Evolutionary conservation across 1,140 invertebrate species (phyloP), one percentile per base, ranked within the genome.

Genomic region (Drosophila seguyi): DNA sequence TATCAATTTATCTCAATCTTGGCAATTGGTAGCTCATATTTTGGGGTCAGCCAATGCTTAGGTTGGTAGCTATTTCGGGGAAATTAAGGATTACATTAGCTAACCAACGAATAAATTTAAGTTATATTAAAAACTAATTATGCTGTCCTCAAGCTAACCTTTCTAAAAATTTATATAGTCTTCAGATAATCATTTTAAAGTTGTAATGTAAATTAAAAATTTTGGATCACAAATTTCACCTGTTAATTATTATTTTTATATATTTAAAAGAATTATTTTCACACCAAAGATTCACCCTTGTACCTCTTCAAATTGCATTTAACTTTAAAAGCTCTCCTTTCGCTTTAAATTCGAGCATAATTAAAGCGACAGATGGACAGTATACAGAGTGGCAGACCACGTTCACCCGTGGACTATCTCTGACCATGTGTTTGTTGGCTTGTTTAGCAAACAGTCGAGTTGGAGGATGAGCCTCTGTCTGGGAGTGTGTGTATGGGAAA

Each of bases 381-480:
- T 8, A 38, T 59, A 59, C 38, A 58, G 56, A 67, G 50, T 50
- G 50, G 18, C 45, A 14, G 47, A 61, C 72, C 69, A 68, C 68
- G 75, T 48, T 55, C 53, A 50, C 36, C 58, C 77, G 58, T 53
- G 60, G 82, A 52, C 82, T 86, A 86, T 86, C 83, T 82, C 58
- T 68, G 62, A 39, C 65, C 61, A 82, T 82, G 73, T 87, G 83
- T 58, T 66, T 87, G 83, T 61, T 66, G 62, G 76, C 63, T 59
- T 69, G 48, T 83, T 78, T 67, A 75, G 68, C 86, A 90, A 87
- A 87, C 83, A 85, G 73, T 22, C 50, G 36, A 55, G 41, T 4
- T 4, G 18, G 50, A 53, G 50, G 50, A 20, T 16, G 50, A 22
- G 31, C 25, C 45, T 47, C 22, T 2, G 22, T 25, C 45, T 27